These are phyloP conservation scores for Scyliorhinus canicula DNA, from an alignment of 2,797 vertebrate genomes.

Conservation along the genomic window DNA sequence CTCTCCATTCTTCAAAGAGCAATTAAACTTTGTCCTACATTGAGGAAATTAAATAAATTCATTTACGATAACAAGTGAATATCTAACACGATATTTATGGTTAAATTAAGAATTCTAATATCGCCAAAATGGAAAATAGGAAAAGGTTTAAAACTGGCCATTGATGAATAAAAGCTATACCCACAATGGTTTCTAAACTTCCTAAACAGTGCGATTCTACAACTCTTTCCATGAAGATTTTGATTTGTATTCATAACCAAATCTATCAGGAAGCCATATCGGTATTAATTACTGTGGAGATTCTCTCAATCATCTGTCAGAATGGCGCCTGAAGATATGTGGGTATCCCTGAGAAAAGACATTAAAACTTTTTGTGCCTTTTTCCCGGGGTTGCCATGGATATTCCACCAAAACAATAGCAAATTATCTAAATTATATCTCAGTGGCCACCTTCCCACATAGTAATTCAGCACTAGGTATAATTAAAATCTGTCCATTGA, in stretches of 20 bases:
- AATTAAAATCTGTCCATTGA: too few relatives aligned
- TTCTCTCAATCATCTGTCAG: background rate
- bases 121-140: background rate
- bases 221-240: background rate
- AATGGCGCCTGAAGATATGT: background rate
- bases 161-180: background rate
- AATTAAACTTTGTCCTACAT: background rate
- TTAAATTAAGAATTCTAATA: background rate
- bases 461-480: too few relatives aligned
- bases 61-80: background rate
- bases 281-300: background rate
- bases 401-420: too few relatives aligned
- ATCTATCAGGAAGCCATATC: background rate
- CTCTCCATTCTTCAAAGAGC: background rate
- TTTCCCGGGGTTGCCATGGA: too few relatives aligned
- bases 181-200: background rate
- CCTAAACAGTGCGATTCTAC: background rate
- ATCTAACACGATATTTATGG: background rate
- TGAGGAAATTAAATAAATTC: background rate
- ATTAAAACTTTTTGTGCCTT: background rate
- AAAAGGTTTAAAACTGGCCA: too few relatives aligned
- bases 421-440: too few relatives aligned
- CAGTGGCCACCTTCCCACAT: too few relatives aligned
- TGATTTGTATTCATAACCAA: background rate
- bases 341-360: background rate